Evolutionary conservation across 2,113 vertebrate genomes (phyloP).

Genomic region (Otus sunia): DNA sequence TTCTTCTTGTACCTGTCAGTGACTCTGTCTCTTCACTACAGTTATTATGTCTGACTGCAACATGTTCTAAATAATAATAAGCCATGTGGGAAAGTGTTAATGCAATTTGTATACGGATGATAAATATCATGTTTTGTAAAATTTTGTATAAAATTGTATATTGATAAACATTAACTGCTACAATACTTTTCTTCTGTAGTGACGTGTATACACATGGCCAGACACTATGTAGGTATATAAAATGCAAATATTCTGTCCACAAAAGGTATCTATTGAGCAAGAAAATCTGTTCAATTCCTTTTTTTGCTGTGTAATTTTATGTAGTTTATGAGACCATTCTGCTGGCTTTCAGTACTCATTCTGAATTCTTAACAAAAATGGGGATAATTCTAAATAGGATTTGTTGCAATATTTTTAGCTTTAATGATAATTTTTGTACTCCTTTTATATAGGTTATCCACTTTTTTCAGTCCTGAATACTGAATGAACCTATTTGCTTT

Average conservation of each 20-base stretch:
- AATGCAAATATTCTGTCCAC: neutral
- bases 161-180: neutral
- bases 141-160: neutral
- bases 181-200: neutral
- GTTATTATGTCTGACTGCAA: conserved; percentile 23
- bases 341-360: neutral
- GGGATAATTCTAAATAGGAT: neutral
- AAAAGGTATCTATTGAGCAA: neutral
- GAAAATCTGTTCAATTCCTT: neutral
- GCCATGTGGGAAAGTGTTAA: neutral
- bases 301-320: neutral
- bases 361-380: neutral
- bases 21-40: neutral
- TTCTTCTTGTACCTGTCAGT: conserved; percentile 38
- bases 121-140: neutral
- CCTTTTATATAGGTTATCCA: neutral
- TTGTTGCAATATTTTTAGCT: neutral
- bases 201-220: neutral
- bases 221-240: neutral
- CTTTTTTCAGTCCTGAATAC: neutral
- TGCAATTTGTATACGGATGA: neutral
- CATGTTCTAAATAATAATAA: conserved; percentile 7
- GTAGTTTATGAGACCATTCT: neutral
- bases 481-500: neutral
- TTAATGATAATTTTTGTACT: neutral